Evolutionary conservation across 1,140 invertebrate genomes (phyloP).

Genomic region (Zaprionus lachaisei): DNA sequence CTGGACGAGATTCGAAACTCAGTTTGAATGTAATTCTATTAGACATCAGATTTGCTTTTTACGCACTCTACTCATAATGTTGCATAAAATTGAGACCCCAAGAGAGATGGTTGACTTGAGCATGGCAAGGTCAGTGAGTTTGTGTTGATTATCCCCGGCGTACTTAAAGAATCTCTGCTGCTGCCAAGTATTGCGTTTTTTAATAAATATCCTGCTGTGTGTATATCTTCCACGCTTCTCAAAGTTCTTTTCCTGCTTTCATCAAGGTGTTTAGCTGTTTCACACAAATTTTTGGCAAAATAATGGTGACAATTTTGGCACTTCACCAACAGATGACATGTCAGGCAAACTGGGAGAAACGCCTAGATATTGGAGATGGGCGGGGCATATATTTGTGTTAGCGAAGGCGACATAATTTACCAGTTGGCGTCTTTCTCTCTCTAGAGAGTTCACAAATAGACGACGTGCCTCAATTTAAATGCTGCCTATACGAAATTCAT

Average conservation of each 20-base stretch:
- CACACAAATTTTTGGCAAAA: conserved; percentile 38
- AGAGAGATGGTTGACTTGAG: not conserved
- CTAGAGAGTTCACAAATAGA: not conserved
- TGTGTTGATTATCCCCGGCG: not conserved
- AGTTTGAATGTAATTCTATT: conserved; percentile 10
- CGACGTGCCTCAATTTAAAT: conserved; percentile 5
- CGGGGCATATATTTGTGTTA: not conserved
- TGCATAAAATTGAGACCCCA: not conserved
- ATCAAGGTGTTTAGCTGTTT: conserved; percentile 21
- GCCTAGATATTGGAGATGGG: conserved; percentile 9
- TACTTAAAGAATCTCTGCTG: not conserved
- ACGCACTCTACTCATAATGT: not conserved
- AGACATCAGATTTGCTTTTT: conserved; percentile 6
- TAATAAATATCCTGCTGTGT: not conserved
- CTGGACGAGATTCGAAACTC: not conserved
- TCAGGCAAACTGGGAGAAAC: conserved; percentile 19
- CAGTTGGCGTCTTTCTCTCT: conserved; percentile 8
- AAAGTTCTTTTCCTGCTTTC: conserved; percentile 7
- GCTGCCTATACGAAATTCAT: conserved; percentile 2
- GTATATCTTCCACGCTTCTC: not conserved
- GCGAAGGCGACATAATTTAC: conserved; percentile 34
- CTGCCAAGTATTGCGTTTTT: not conserved
- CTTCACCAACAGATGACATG: conserved; percentile 58
- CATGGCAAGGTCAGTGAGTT: not conserved
- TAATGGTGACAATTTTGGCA: conserved; percentile 50